Evolutionary conservation across 2,113 vertebrate genomes (phyloP), one percentile per base, ranked within the genome.

Genomic region (Marmota monax): DNA sequence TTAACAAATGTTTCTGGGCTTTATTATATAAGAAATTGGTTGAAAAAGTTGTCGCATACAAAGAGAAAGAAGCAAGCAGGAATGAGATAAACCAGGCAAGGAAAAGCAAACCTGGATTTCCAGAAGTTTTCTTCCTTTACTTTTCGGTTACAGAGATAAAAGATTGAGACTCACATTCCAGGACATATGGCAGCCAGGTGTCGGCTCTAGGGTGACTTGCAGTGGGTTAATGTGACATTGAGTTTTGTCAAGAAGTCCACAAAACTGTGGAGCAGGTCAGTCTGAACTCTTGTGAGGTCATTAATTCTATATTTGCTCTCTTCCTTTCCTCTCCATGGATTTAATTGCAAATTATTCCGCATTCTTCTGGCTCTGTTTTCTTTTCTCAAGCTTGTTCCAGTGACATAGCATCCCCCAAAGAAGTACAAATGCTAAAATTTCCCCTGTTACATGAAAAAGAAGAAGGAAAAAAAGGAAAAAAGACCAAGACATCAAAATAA

Each of bases 321-420:
- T 95, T 25, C 48, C 77, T 97, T 98, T 97, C 84, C 92, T 98
- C 93, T 96, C 94, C 29, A 1, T 78, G 34, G 61, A 56, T 96
- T 96, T 97, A 76, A 92, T 89, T 96, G 42, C 94, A 97, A 97
- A 97, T 94, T 95, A 91, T 80, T 94, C 90, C 58, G 89, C 78
- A 48, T 92, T 97, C 70, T 87, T 84, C 39, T 87, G 82, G 45
- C 8, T 80, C 92, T 98, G 89, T 76, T 98, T 98, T 92, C 74
- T 92, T 97, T 98, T 88, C 95, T 85, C 4, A 61, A 63, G 70
- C 96, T 91, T 51, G 77, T 97, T 96, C 91, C 53, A 85, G 29
- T 96, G 94, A 91, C 89, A 7, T 25, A 84, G 56, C 56, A 63
- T 95, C 94, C 63, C 51, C 95, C 88, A 76, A 83, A 90, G 92